Base-by-base conservation (phyloP, 2,888 invertebrate species). In the Fragum fragum region DNA sequence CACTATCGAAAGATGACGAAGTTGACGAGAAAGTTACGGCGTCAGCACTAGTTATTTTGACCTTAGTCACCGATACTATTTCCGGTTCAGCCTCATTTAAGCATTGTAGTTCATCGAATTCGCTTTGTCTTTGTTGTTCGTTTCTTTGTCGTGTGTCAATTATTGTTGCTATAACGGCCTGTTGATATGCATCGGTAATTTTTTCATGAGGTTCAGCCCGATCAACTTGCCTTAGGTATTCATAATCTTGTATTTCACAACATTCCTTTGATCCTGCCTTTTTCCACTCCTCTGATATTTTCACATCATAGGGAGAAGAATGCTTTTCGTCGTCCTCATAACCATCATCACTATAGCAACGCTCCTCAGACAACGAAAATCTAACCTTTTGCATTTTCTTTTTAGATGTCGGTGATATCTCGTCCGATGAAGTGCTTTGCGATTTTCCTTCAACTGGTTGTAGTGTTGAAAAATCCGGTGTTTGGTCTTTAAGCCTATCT, bases 151-250 rank as follows among this genome's bases (percentile, higher is more conserved):
- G 83, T 23, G 83, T 83, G 66, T 88, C 87, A 55, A 93, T 90
- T 26, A 94, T 93, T 42, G 89, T 90, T 28, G 90, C 88, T 59
- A 94, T 91, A 18, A 94, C 93, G 72, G 88, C 88, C 70, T 90
- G 89, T 72, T 92, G 90, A 85, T 93, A 91, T 14, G 90, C 86
- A 55, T 90, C 88, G 55, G 89, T 79, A 42, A 93, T 93, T 47
- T 88, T 83, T 21, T 93, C 92, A 88, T 94, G 92, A 26, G 94
- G 93, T 81, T 94, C 66, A 11, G 66, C 66, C 61, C 42, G 9
- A 28, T 42, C 66, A 1, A 42, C 32, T 11, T 66, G 66, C 26
- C 36, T 39, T 14, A 66, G 26, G 29, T 66, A 53, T 52, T 66
- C 28, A 21, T 73, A 16, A 16, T 66, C 39, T 14, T 32, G n/a